These are phyloP conservation scores for Macrosteles quadrilineatus DNA, from an alignment of 1,140 invertebrate genomes.

Conservation along the genomic window DNA sequence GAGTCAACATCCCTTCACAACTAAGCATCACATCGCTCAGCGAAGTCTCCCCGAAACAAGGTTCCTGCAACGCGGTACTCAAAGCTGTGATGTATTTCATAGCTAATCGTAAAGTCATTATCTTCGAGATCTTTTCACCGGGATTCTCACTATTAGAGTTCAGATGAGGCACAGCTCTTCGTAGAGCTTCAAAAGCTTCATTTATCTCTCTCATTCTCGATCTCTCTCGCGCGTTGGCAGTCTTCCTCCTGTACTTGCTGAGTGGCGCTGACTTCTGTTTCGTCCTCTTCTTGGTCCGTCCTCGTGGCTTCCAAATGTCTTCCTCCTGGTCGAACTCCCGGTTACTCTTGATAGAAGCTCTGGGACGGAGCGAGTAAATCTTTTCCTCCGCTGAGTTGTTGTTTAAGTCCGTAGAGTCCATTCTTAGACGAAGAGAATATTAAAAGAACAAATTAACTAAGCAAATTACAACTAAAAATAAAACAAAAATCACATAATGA, in stretches of 20 bases:
- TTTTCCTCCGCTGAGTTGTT: slow-evolving; percentile 41
- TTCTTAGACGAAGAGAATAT: not conserved
- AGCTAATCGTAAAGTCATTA: slow-evolving; percentile 79
- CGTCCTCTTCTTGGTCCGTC: slow-evolving; percentile 47
- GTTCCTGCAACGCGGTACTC: slow-evolving; percentile 48
- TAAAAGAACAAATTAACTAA: too few relatives aligned
- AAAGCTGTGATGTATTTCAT: slow-evolving; percentile 83
- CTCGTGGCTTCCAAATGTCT: slow-evolving; percentile 33
- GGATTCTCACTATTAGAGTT: slow-evolving; percentile 24
- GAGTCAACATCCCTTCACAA: slow-evolving; percentile 21
- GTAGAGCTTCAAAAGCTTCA: slow-evolving; percentile 77
- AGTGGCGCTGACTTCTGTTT: slow-evolving; percentile 77
- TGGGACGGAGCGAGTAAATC: slow-evolving; percentile 41
- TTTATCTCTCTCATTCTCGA: slow-evolving; percentile 88
- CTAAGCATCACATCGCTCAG: slow-evolving; percentile 14
- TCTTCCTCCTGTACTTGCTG: slow-evolving; percentile 86
- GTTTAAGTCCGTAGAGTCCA: slow-evolving; percentile 37
- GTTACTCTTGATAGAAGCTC: slow-evolving; percentile 32
- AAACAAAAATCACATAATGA: too few relatives aligned
- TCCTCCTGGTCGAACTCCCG: slow-evolving; percentile 40
- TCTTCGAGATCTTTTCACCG: slow-evolving; percentile 80
- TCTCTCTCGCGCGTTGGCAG: slow-evolving; percentile 84
- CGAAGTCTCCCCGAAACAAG: slow-evolving; percentile 35
- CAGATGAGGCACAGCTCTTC: slow-evolving; percentile 66
- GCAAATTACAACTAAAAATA: too few relatives aligned